Base-by-base conservation (phyloP, 2,797 vertebrate species). In the Anabas testudineus region DNA sequence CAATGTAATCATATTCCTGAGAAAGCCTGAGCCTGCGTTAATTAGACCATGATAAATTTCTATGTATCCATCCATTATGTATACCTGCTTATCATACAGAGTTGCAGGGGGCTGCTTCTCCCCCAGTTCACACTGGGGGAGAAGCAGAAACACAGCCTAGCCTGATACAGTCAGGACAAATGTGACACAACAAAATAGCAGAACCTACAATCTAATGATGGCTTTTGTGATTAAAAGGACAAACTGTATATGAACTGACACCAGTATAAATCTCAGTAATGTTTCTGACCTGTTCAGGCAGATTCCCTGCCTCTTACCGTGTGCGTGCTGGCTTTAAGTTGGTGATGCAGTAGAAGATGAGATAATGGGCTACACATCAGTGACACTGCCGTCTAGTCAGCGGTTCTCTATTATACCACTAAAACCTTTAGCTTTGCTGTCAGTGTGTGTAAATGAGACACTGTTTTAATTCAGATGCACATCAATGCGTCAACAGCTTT, bases 401-500 rank as follows among this genome's bases (percentile, higher is more conserved):
- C 34, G 24, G 26, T 18, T 64, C 57, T 54, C 36, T 24, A 30
- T 12, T 24, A 1, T 34, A 66, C 18, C 34, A 32, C 9, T 45
- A 54, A 54, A 53, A 61, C n/a, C 68, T 1, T 67, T 32, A 66
- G 21, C 60, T 30, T 21, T 26, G 61, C 51, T 59, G 54, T 67
- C 63, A 76, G 64, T 24, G 24, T 24, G 24, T 48, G 56, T 61
- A 22, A 60, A 72, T 42, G 2, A 39, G 67, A 47, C 19, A 45
- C 14, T 48, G 47, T 58, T 64, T 77, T 52, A 69, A 74, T 80
- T 76, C 36, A 57, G 72, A 82, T 76, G 77, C 65, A 72, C 76
- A 70, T 41, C 58, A 54, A 82, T 24, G 79, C 80, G 49, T 74
- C 73, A 57, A 71, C 51, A 62, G 43, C 58, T 79, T 49, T 66